phyloP scores from a whole-genome alignment of 2,797 vertebrate species.

The Ptychobarbus kaznakovi region DNA sequence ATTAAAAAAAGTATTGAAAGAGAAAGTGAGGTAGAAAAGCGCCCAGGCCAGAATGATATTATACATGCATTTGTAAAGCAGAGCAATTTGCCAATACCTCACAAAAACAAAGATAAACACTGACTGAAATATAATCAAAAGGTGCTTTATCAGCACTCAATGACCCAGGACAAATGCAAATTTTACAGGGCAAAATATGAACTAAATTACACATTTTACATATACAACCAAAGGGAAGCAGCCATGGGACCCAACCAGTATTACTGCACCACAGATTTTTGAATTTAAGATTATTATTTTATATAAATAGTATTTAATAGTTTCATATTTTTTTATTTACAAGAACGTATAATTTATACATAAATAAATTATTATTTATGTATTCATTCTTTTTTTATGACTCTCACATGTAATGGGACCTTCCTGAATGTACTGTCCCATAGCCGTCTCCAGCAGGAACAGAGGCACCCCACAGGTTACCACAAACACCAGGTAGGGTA shows the following conservation, averaged over 20 bases:
- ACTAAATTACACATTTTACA: background rate
- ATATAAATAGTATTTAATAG: too few species aligned
- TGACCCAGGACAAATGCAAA: background rate
- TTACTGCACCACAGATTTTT: background rate
- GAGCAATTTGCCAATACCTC: slow-evolving; percentile 75
- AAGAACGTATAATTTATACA: background rate
- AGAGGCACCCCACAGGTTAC: slow-evolving; percentile 74
- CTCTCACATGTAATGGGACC: slow-evolving; percentile 71
- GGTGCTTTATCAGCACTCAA: background rate
- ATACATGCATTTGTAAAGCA: slow-evolving; percentile 69
- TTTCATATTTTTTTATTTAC: background rate
- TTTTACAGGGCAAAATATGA: background rate
- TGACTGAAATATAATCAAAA: background rate
- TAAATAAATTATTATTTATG: background rate
- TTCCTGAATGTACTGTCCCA: slow-evolving; percentile 76
- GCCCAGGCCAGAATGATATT: slow-evolving; percentile 77
- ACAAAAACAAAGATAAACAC: background rate
- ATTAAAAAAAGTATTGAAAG: slow-evolving; percentile 65
- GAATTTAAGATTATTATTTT: background rate
- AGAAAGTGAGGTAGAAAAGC: slow-evolving; percentile 75
- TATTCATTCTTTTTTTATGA: background rate
- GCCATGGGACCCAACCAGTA: background rate
- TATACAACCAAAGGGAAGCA: background rate
- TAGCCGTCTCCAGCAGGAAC: slow-evolving; percentile 74
- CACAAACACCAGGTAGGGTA: slow-evolving; percentile 78